phyloP scores from a whole-genome alignment of 1,140 invertebrate species.

The Lepidurus arcticus region DNA sequence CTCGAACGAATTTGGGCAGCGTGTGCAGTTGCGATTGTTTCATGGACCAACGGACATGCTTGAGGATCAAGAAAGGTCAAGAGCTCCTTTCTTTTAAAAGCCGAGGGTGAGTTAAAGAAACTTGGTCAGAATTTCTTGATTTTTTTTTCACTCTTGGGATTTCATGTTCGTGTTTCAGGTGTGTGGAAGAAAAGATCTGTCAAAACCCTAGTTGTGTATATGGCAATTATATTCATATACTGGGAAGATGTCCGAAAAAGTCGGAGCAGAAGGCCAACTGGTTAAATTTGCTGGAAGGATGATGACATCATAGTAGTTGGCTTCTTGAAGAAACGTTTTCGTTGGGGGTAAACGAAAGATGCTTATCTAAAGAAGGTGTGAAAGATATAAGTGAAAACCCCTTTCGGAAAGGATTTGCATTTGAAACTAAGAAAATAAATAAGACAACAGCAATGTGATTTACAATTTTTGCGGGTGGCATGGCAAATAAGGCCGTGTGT shows the following conservation, averaged over 20 bases:
- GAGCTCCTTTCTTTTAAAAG: background rate
- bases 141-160: background rate
- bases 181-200: background rate
- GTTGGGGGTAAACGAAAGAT: background rate
- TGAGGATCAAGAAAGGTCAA: background rate
- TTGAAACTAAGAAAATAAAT: background rate
- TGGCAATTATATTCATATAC: background rate
- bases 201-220: background rate
- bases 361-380: background rate
- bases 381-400: background rate
- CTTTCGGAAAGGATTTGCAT: background rate
- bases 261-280: background rate
- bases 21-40: background rate
- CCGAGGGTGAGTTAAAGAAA: background rate
- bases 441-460: background rate
- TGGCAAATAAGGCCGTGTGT: background rate
- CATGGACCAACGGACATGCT: slow-evolving; percentile 8
- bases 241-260: slow-evolving; percentile 15
- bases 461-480: slow-evolving; percentile 7
- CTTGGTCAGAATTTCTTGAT: no score
- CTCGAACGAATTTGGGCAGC: background rate
- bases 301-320: background rate
- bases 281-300: background rate
- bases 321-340: background rate
- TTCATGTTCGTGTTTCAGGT: background rate